Evolutionary conservation across 1,140 invertebrate species (phyloP), one percentile per base, ranked within the genome.

Genomic region (Thaumetopoea pityocampa): DNA sequence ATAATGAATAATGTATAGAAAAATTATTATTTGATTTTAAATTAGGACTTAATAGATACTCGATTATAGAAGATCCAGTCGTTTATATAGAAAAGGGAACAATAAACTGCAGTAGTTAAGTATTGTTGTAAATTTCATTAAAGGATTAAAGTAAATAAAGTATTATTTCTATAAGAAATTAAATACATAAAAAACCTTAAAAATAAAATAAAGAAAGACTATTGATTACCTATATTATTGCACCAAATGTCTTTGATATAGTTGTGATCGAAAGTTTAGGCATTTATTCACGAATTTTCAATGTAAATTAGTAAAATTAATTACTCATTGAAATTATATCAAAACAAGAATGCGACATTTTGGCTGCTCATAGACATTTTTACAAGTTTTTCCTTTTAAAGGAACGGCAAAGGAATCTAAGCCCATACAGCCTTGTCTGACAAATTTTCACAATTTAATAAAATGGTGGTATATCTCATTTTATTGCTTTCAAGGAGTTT

Each of bases 341-440:
- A 79, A 79, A 79, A 82, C 74, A 79, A n/a, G 70, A 69, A 65
- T 67, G 67, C 78, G 72, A 82, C 78, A 82, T 82, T 79, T 79
- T 79, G 66, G 47, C 45, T 58, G 58, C 33, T 48, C 69, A 76
- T 70, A 74, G 62, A 57, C 49, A 56, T 56, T 48, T 2, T n/a
- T n/a, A n/a, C n/a, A n/a, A n/a, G n/a, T n/a, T n/a, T n/a, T n/a
- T n/a, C n/a, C n/a, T n/a, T n/a, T n/a, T n/a, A n/a, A n/a, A n/a
- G n/a, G n/a, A n/a, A n/a, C n/a, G n/a, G n/a, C n/a, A n/a, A n/a
- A n/a, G n/a, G n/a, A n/a, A n/a, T n/a, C n/a, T n/a, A n/a, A 19
- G 18, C 18, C 18, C 18, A 19, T 19, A 19, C 3, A 19, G 18
- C 6, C 18, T 19, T 4, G n/a, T n/a, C n/a, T n/a, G n/a, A n/a